Percentiles rank a stretch among this genome's conserved stretches.
These are phyloP conservation scores for Marisa cornuarietis DNA, from an alignment of 1,140 invertebrate genomes.

Conservation along the genomic window DNA sequence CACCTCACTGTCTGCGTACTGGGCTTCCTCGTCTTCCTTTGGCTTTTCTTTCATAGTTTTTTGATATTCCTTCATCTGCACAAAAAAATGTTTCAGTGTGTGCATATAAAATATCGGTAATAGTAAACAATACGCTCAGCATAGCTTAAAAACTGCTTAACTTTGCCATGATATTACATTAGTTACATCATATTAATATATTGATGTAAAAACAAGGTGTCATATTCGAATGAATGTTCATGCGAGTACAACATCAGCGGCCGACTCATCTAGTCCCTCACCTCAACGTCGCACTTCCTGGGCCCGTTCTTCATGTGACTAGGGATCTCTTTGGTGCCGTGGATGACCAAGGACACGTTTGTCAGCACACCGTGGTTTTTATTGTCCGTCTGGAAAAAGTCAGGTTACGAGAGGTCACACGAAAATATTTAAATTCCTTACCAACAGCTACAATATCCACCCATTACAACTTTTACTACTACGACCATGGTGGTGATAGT, in stretches of 20 bases:
- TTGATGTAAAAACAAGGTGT: too few relatives aligned
- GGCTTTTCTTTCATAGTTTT: not conserved
- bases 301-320: constrained; percentile 69
- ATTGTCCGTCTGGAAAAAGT: constrained; percentile 43
- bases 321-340: constrained; percentile 76
- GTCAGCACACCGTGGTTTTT: constrained; percentile 71
- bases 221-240: constrained; percentile 24
- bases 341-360: constrained; percentile 71
- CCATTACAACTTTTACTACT: too few relatives aligned
- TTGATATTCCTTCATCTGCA: constrained; percentile 16
- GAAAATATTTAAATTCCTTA: too few relatives aligned
- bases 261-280: not conserved
- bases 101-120: too few relatives aligned
- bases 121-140: too few relatives aligned
- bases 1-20: not conserved
- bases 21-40: not conserved
- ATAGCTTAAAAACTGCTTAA: too few relatives aligned
- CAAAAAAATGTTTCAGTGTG: too few relatives aligned
- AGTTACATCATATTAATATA: too few relatives aligned
- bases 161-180: too few relatives aligned
- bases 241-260: constrained; percentile 34
- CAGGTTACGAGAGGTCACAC: not conserved
- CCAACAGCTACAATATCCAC: too few relatives aligned
- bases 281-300: constrained; percentile 40
- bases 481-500: too few relatives aligned